These are phyloP conservation scores for Suncus etruscus DNA, from an alignment of 2,113 vertebrate genomes.

Conservation along the genomic window DNA sequence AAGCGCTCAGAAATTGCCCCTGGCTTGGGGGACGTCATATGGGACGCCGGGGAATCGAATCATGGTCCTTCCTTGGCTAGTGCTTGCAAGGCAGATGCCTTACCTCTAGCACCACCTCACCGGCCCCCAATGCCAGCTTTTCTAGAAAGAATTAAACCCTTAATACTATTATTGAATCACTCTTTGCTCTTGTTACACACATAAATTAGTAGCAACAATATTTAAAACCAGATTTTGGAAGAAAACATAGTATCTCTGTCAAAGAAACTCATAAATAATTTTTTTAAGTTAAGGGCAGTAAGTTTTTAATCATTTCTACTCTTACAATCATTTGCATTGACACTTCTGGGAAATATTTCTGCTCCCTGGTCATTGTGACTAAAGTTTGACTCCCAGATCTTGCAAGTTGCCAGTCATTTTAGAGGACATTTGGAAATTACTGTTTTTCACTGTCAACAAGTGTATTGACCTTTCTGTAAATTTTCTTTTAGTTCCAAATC, in stretches of 20 bases:
- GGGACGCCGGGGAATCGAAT: too few species aligned
- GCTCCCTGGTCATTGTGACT: not conserved
- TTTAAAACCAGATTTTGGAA: not conserved
- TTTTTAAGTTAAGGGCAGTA: not conserved
- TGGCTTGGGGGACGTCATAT: too few species aligned
- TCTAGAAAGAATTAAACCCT: not conserved
- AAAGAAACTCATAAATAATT: not conserved
- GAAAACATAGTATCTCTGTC: not conserved
- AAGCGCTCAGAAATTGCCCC: too few species aligned
- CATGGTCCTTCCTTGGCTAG: too few species aligned
- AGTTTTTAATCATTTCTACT: not conserved
- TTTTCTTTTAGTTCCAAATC: not conserved
- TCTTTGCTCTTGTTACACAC: not conserved
- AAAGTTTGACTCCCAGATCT: not conserved
- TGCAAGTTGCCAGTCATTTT: not conserved
- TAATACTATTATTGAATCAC: not conserved
- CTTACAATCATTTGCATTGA: not conserved
- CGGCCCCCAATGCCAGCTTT: not conserved
- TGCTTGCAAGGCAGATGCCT: too few species aligned
- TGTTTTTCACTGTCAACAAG: too few species aligned
- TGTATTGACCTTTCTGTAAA: too few species aligned
- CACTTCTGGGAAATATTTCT: not conserved
- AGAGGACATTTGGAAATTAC: not conserved
- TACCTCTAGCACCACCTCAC: too few species aligned
- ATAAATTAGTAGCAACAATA: constrained; percentile 2